Evolutionary conservation across 2,113 vertebrate species (phyloP).

Genomic region (Xiphophorus maculatus): DNA sequence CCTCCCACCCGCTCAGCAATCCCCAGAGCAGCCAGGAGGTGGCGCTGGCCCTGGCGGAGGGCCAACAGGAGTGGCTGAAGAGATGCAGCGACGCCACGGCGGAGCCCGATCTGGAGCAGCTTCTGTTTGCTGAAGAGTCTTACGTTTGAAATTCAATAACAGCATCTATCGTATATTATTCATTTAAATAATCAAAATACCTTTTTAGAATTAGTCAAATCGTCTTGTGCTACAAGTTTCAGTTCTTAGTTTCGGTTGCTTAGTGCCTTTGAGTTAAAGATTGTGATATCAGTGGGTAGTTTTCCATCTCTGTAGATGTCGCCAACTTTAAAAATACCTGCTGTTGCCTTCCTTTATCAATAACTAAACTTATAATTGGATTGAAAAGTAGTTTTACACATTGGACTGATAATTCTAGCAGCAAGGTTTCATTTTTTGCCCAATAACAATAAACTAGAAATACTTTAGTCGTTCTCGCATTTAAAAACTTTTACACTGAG

Average conservation of each 20-base stretch:
- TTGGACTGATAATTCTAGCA: too few relatives aligned
- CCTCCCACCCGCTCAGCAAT: conserved; percentile 63
- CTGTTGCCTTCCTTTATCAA: conserved; percentile 51
- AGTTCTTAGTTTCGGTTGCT: conserved; percentile 15
- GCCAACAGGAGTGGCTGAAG: conserved; percentile 75
- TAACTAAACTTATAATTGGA: too few relatives aligned
- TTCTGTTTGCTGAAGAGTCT: conserved; percentile 83
- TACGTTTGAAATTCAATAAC: conserved; percentile 57
- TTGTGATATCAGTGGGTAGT: too few relatives aligned
- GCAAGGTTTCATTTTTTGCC: too few relatives aligned
- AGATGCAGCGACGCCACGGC: conserved; percentile 77
- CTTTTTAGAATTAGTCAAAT: background rate
- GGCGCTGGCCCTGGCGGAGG: conserved; percentile 72
- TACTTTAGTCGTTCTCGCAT: too few relatives aligned
- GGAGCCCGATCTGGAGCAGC: conserved; percentile 82
- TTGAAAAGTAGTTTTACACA: too few relatives aligned
- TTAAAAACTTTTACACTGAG: too few relatives aligned
- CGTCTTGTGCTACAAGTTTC: background rate
- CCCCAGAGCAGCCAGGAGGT: conserved; percentile 74
- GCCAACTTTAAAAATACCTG: conserved; percentile 44
- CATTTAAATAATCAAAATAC: background rate
- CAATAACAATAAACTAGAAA: too few relatives aligned
- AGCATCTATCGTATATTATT: background rate
- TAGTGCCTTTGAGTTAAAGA: conserved; percentile 13
- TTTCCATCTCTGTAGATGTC: too few relatives aligned